Conservation (phyloP, 2,113 vertebrate species). For the Nerophis lumbriciformis region DNA sequence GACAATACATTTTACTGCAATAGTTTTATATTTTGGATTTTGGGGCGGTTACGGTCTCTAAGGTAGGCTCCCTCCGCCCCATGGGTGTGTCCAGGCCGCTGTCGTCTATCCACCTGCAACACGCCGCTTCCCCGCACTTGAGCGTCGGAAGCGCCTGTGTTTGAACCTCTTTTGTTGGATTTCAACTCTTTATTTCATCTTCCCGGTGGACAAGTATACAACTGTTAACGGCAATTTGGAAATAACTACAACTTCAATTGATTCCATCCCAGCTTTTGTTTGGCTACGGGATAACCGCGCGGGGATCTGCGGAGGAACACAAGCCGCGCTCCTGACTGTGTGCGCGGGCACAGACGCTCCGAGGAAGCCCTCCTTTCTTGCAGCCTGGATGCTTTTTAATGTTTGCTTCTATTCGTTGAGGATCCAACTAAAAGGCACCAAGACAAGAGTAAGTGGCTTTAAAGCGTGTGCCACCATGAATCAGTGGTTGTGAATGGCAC, state of each 20-base stretch:
- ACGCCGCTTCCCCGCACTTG: slow-evolving; percentile 38
- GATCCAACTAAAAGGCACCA: slow-evolving; percentile 49
- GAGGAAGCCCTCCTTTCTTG: slow-evolving; percentile 12
- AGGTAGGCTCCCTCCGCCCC: slow-evolving; percentile 71
- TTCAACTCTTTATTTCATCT: slow-evolving; percentile 45
- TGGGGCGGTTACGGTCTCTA: slow-evolving; percentile 35
- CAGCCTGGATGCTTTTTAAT: slow-evolving; percentile 54
- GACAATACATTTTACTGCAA: slow-evolving; percentile 3
- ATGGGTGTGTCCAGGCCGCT: slow-evolving; percentile 64
- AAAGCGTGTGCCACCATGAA: slow-evolving; percentile 8
- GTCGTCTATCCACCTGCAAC: slow-evolving; percentile 74
- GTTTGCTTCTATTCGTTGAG: slow-evolving; percentile 28
- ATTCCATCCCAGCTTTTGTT: slow-evolving; percentile 55
- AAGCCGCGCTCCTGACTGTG: slow-evolving; percentile 27
- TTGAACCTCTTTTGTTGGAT: slow-evolving; percentile 22
- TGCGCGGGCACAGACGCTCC: slow-evolving; percentile 42
- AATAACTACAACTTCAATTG: slow-evolving; percentile 48
- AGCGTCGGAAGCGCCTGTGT: slow-evolving; percentile 12
- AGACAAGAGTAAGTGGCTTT: slow-evolving; percentile 8
- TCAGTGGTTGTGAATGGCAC: background rate
- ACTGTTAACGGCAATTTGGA: slow-evolving; percentile 38
- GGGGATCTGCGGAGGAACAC: slow-evolving; percentile 49
- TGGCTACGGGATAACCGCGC: slow-evolving; percentile 52
- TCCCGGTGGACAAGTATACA: slow-evolving; percentile 26
- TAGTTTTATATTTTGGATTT: slow-evolving; percentile 16